Evolutionary conservation across 2,113 vertebrate species (phyloP), one percentile per base, ranked within the genome.

Genomic region (Malurus elegans): DNA sequence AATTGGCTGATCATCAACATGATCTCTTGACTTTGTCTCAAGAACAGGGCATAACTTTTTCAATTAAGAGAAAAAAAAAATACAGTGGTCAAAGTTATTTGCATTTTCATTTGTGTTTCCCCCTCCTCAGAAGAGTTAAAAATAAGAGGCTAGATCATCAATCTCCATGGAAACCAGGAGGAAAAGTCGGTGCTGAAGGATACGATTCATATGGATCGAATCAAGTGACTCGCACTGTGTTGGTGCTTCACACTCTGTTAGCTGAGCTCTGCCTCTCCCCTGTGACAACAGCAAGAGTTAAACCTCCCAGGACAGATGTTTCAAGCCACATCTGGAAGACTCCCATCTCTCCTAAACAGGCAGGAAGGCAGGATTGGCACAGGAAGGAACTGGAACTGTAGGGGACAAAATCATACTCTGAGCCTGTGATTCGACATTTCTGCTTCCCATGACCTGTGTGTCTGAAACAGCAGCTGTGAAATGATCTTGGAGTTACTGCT

Each of bases 81-180:
- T 17, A 16, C 1, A 17, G 14, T 4, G 8, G 21, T 58, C 8
- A 1, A 75, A 1, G 4, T 69, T 45, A 71, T 26, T 72, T 26
- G 28, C 40, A 18, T 57, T 82, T 94, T 62, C 1, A 0, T 56
- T 76, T 8, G 1, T 64, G 10, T 40, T 79, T 4, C 9, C 44
- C 8, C 5, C 40, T 28, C 40, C 73, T 15, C 54, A 62, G 25
- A 76, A 57, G 19, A 42, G 7, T 34, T 88, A 88, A 75, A 82
- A 93, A 53, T 73, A 12, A 69, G 45, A 83, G 54, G 50, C 9
- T 5, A 48, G 36, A 75, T 72, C 28, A 79, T 9, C 31, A 9
- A 62, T 83, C 26, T 79, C 54, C 62, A 73, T 29, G 32, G 92
- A 94, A 93, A 94, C 31, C 20, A 54, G 74, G 25, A 60, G 38